Base-by-base conservation (phyloP, 2,113 vertebrate species). In the Agelaius phoeniceus region DNA sequence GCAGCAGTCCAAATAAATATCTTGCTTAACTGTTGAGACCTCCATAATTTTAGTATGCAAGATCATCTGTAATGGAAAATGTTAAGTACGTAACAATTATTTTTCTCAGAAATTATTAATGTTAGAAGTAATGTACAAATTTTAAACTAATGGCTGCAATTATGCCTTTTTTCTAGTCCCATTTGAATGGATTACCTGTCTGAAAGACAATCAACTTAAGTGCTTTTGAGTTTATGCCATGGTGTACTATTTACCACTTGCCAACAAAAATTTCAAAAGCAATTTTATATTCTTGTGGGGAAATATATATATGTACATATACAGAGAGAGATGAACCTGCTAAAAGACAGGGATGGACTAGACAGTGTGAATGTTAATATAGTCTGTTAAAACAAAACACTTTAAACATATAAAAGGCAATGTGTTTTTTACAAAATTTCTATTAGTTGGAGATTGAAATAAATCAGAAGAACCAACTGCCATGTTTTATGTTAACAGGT, bases 401-500 rank as follows among this genome's bases (percentile, higher is more conserved):
- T 85, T 90, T 41, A 89, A 84, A 89, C 54, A 74, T 90, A 87
- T 80, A 90, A 91, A 91, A 94, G 35, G 48, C 55, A 90, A 58
- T 20, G 78, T 74, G 75, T 89, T 96, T 87, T 55, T 89, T 95
- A 96, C 84, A 94, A 94, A 96, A 92, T 27, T 81, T 74, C 72
- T 81, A 41, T 89, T 93, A 95, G 65, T 77, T 20, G 87, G 74
- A 96, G 65, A 83, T 76, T 83, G 82, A 96, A 89, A 46, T 76
- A 95, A 95, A 96, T 7, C 28, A 91, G 95, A 97, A 94, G 83
- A 95, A 95, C 73, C 78, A 97, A 94, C 43, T 95, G 94, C 84
- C 87, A 66, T 96, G 87, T 97, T 97, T 87, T 95, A 83, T 87
- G 76, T 91, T 97, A 96, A 89, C 92, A 96, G 69, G 78, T 92